phyloP scores from a whole-genome alignment of 2,888 invertebrate genomes.

The Congeria kusceri region DNA sequence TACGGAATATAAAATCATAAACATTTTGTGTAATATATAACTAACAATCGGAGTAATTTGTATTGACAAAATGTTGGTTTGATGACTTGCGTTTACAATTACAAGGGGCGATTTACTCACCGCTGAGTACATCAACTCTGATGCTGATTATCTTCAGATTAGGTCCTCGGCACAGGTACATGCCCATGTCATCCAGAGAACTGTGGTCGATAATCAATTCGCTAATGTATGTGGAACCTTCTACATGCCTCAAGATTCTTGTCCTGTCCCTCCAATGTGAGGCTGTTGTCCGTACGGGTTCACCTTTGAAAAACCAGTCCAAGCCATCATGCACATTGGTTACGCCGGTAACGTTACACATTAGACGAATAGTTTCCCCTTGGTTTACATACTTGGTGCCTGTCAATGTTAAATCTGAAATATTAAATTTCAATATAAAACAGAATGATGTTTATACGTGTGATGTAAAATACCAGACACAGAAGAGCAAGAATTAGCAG shows the following conservation, averaged over 20 bases:
- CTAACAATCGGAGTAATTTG: too few species aligned
- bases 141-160: constrained; percentile 53
- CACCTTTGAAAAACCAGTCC: constrained; percentile 74
- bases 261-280: constrained; percentile 40
- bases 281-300: constrained; percentile 41
- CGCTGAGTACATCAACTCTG: constrained; percentile 62
- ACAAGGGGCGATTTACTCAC: constrained; percentile 37
- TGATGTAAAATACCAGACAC: background rate
- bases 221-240: constrained; percentile 54
- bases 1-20: too few species aligned
- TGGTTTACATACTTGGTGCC: constrained; percentile 52
- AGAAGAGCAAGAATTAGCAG: too few species aligned
- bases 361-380: constrained; percentile 33
- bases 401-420: constrained; percentile 41
- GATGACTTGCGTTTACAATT: too few species aligned
- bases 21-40: too few species aligned
- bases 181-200: constrained; percentile 51
- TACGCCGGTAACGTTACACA: constrained; percentile 72
- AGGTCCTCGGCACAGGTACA: constrained; percentile 55
- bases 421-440: background rate
- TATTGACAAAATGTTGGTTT: too few species aligned
- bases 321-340: constrained; percentile 70
- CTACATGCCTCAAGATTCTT: constrained; percentile 12
- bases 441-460: background rate
- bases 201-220: constrained; percentile 60